Evolutionary conservation across 2,888 invertebrate genomes (phyloP).

Genomic region (Ophraella communa): DNA sequence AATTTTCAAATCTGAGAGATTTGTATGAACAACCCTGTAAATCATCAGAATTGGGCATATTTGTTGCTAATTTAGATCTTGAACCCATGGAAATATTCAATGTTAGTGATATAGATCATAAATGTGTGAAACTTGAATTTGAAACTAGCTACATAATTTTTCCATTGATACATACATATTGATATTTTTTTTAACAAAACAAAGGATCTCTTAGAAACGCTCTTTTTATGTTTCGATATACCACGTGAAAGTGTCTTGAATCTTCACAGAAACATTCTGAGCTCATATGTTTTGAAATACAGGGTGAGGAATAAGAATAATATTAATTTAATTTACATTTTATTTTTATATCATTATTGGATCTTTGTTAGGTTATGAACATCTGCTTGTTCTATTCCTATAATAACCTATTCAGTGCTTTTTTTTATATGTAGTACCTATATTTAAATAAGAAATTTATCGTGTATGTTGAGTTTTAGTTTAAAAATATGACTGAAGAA

Average conservation of each 20-base stretch:
- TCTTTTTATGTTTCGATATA: not conserved
- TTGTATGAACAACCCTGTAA: not conserved
- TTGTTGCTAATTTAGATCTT: not conserved
- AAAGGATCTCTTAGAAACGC: not conserved
- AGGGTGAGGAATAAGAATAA: not conserved
- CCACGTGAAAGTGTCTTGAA: not conserved
- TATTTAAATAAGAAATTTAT: conserved; percentile 11
- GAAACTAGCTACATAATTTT: not conserved
- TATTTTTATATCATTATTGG: not conserved
- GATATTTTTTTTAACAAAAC: conserved; percentile 9
- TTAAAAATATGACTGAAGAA: not conserved
- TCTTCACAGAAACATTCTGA: not conserved
- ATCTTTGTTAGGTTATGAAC: not conserved
- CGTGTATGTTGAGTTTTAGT: not conserved
- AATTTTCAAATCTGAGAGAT: conserved; percentile 6
- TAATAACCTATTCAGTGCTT: conserved; percentile 6
- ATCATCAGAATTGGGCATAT: not conserved
- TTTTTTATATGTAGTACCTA: conserved; percentile 6
- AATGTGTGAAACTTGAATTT: not conserved
- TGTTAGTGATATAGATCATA: not conserved
- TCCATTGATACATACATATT: conserved; percentile 1
- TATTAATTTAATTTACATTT: not conserved
- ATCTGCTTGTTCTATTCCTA: conserved; percentile 16
- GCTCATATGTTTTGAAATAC: conserved; percentile 2
- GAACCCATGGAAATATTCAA: not conserved